Evolutionary conservation across 2,888 invertebrate species (phyloP).

Genomic region (Patella ulyssiponensis): DNA sequence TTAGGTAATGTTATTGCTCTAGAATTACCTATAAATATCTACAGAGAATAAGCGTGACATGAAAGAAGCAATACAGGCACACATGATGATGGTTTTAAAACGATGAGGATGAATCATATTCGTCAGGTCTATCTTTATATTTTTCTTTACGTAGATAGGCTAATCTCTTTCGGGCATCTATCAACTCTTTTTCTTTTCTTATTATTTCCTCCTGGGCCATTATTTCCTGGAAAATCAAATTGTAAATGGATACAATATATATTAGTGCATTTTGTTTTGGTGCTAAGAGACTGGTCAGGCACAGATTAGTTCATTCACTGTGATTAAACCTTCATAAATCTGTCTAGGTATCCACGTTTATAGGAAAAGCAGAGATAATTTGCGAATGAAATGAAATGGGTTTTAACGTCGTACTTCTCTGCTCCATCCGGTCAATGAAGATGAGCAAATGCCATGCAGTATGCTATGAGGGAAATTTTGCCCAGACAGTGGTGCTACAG

Average conservation of each 20-base stretch:
- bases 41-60: neutral
- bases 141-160: constrained; percentile 94
- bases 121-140: constrained; percentile 75
- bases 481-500: too few species aligned
- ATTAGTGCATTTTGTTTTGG: neutral
- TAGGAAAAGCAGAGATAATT: too few species aligned
- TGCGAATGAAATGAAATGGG: too few species aligned
- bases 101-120: constrained; percentile 54
- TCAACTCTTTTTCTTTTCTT: constrained; percentile 93
- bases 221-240: constrained; percentile 58
- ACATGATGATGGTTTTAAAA: constrained; percentile 33
- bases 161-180: constrained; percentile 90
- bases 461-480: too few species aligned
- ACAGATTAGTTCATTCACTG: too few species aligned
- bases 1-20: too few species aligned
- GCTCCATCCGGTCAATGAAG: too few species aligned
- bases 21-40: too few species aligned
- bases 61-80: constrained; percentile 15
- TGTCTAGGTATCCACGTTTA: too few species aligned
- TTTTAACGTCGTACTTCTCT: too few species aligned
- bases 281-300: neutral
- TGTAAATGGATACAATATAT: neutral
- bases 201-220: constrained; percentile 79
- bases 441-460: too few species aligned
- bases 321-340: too few species aligned